Evolutionary conservation across 2,113 vertebrate species (phyloP), one percentile per base, ranked within the genome.

Genomic region (Gobius niger): DNA sequence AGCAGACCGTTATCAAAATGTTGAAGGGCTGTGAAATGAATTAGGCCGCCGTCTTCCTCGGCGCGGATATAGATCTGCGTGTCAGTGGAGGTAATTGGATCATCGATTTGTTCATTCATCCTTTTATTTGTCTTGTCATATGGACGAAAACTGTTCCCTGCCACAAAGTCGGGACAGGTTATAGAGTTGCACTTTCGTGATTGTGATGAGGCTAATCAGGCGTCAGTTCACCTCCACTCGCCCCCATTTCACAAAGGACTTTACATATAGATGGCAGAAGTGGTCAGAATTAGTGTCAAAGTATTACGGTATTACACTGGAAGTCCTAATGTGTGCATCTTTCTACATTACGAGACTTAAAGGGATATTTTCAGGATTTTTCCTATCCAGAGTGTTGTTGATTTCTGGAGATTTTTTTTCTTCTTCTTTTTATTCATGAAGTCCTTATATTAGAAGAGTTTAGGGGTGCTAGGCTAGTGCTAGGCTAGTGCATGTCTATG

Each of bases 21-120:
- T 18, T 73, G 80, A 82, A 77, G 61, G 10, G 73, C 54, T 1
- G 18, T 9, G 0, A 65, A 82, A 83, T 76, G 41, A 76, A 87
- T 84, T 65, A 46, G 53, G 72, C 70, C 77, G 68, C 82, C 78
- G 73, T 82, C 74, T 85, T 77, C 77, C 76, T 70, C 59, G 54
- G 56, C 54, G 57, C 53, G 40, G 72, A 56, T 74, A 87, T 90
- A 62, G 86, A 88, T 90, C 77, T 70, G 71, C 47, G 67, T 83
- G 85, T 82, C 86, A 81, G 82, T 78, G 47, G 41, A 73, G 72
- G 74, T 87, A 85, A 90, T 88, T 85, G 88, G 74, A 84, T 84
- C 80, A 90, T 88, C 75, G 86, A 84, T 90, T 75, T 71, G 76
- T 63, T 71, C 78, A 53, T 73, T 65, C 80, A 72, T 72, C 70